Evolutionary conservation across 1,140 invertebrate genomes (phyloP), one percentile per base, ranked within the genome.

Genomic region (Drosophila funebris): DNA sequence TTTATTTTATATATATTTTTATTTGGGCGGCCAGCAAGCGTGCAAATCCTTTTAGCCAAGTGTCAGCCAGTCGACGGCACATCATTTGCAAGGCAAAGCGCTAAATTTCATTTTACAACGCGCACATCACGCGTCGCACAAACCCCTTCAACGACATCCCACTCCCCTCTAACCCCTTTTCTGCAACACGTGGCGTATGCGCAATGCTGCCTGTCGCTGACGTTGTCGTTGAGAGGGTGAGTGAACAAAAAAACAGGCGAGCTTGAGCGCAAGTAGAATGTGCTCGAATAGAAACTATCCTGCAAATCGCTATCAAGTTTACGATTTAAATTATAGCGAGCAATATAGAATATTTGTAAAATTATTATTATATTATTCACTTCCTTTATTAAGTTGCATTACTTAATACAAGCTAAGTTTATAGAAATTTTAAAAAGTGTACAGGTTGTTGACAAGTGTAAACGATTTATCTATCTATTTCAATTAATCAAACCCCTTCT

Each of bases 81-180:
- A 88, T 88, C 83, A 88, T 88, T 88, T 88, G 83, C 83, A 88
- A 88, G 78, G 83, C 83, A 87, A 87, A 87, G 84, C 83, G 75
- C 83, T 82, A 87, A 88, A 88, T 88, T 88, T 88, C 79, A 87
- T 87, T 87, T 87, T 78, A 69, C 78, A 87, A 70, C 73, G 56
- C 61, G 53, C 61, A 43, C 60, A 54, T 33, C 66, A 80, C 67
- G 67, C 77, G 56, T 64, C 73, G 43, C 43, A 44, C 43, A 48
- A 48, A 37, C 53, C 46, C 57, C n/a, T n/a, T n/a, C n/a, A n/a
- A n/a, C n/a, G n/a, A n/a, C n/a, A 69, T 61, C 43, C 31, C 43
- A 54, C 70, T 52, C 39, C 48, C 54, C 36, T 14, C 48, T 18
- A 7, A 16, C 16, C 29, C n/a, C 29, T 36, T 33, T 5, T 14